Conservation (phyloP, 2,113 vertebrate genomes). For the Columba janthina region DNA sequence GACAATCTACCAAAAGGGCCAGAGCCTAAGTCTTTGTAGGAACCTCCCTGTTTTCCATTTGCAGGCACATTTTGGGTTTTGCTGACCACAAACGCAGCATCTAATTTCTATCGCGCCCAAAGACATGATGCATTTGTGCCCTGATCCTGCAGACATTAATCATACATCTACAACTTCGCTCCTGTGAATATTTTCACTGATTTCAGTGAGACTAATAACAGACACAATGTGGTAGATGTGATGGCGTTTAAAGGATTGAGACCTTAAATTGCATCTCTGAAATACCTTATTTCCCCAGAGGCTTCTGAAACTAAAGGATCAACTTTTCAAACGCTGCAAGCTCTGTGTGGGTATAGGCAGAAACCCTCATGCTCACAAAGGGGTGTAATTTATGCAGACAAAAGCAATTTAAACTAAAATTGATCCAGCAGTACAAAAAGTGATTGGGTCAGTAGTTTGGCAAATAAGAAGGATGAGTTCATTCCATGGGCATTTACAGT, state of each 20-base stretch:
- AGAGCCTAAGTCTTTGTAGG: background rate
- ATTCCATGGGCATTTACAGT: slow-evolving; percentile 12
- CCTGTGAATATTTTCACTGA: background rate
- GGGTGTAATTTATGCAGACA: slow-evolving; percentile 39
- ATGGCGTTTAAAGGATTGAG: background rate
- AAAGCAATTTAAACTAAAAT: slow-evolving; percentile 51
- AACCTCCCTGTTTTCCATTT: background rate
- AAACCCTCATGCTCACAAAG: background rate
- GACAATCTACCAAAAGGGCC: background rate
- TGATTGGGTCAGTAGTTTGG: slow-evolving; percentile 48
- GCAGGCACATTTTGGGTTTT: background rate
- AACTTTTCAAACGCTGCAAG: background rate
- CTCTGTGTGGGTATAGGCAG: background rate
- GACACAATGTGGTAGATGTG: background rate
- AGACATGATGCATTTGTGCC: background rate
- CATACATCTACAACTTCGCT: background rate
- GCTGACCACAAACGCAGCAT: background rate
- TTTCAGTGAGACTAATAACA: background rate
- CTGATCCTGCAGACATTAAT: background rate
- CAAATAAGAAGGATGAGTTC: slow-evolving; percentile 48
- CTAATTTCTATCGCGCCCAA: background rate
- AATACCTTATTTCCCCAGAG: background rate
- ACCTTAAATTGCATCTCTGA: background rate
- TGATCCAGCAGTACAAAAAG: slow-evolving; percentile 32
- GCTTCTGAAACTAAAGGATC: background rate